A percentile compares a stretch with the other conserved stretches of the same genome.
These are phyloP conservation scores for Champsocephalus gunnari DNA, from an alignment of 2,797 vertebrate species.

Conservation along the genomic window DNA sequence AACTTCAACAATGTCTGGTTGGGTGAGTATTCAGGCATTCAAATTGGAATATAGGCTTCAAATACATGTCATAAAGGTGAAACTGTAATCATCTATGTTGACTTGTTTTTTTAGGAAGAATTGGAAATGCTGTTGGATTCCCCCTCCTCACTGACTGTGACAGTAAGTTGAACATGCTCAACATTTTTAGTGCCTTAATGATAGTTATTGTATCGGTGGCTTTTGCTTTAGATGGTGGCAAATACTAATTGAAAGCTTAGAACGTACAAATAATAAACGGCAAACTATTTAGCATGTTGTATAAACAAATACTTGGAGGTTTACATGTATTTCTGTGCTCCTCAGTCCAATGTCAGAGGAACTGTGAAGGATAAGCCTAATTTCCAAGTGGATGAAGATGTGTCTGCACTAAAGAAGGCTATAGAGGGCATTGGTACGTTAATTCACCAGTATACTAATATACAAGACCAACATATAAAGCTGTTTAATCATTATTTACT, in stretches of 20 bases:
- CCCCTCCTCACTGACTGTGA: conserved; percentile 77
- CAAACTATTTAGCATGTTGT: not conserved
- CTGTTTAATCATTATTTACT: not conserved
- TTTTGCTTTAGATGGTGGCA: not conserved
- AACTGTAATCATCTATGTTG: not conserved
- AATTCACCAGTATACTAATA: not conserved
- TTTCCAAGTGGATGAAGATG: conserved; percentile 87
- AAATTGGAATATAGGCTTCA: not conserved
- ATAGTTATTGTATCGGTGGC: not conserved
- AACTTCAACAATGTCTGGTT: conserved; percentile 67
- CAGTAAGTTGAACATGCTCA: conserved; percentile 67
- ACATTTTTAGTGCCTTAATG: not conserved
- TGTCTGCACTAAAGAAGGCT: conserved; percentile 85
- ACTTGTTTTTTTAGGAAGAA: conserved; percentile 78
- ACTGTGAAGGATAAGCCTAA: conserved; percentile 84
- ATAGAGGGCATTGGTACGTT: conserved; percentile 88
- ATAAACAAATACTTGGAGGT: not conserved
- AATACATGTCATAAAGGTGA: not conserved
- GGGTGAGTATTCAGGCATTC: conserved; percentile 65
- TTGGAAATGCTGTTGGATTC: conserved; percentile 84
- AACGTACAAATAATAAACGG: not conserved
- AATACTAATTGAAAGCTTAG: not conserved
- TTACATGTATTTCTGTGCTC: conserved; percentile 13
- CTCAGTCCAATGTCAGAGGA: conserved; percentile 84
- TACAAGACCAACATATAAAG: conserved; percentile 15